phyloP scores from a whole-genome alignment of 1,140 invertebrate genomes.

The Plectrocnemia conspersa region DNA sequence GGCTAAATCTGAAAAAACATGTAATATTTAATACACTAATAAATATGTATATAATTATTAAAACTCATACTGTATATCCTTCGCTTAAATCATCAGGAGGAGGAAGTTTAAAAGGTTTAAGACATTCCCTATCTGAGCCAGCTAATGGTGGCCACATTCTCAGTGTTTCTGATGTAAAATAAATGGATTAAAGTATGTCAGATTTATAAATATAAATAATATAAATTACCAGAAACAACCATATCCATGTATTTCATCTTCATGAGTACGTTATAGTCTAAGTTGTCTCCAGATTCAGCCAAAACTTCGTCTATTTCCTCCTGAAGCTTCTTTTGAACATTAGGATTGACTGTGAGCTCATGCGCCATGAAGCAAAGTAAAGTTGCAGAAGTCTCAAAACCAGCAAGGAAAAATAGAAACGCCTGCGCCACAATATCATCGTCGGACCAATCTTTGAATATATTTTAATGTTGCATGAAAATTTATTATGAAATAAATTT shows the following conservation, averaged over 20 bases:
- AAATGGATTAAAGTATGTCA: constrained; percentile 13
- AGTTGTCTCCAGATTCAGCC: constrained; percentile 31
- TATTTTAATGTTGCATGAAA: background rate
- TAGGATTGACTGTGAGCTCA: constrained; percentile 46
- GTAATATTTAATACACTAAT: constrained; percentile 2
- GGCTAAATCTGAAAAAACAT: constrained; percentile 37
- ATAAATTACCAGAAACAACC: constrained; percentile 46
- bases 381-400: constrained; percentile 45
- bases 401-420: constrained; percentile 37
- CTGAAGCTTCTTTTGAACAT: constrained; percentile 46
- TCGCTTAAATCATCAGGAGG: constrained; percentile 9
- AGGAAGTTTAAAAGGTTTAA: constrained; percentile 37
- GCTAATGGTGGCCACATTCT: constrained; percentile 48
- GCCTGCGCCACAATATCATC: constrained; percentile 35
- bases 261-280: constrained; percentile 44
- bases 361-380: constrained; percentile 45
- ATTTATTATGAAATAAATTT: background rate
- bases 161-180: constrained; percentile 45
- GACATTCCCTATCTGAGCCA: constrained; percentile 41
- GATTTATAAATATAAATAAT: background rate
- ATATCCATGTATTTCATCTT: constrained; percentile 53
- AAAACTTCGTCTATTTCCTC: constrained; percentile 44
- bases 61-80: constrained; percentile 6
- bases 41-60: constrained; percentile 1
- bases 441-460: constrained; percentile 30